Conservation (phyloP, 1,140 invertebrate genomes). For the Melipona quadrifasciata region DNA sequence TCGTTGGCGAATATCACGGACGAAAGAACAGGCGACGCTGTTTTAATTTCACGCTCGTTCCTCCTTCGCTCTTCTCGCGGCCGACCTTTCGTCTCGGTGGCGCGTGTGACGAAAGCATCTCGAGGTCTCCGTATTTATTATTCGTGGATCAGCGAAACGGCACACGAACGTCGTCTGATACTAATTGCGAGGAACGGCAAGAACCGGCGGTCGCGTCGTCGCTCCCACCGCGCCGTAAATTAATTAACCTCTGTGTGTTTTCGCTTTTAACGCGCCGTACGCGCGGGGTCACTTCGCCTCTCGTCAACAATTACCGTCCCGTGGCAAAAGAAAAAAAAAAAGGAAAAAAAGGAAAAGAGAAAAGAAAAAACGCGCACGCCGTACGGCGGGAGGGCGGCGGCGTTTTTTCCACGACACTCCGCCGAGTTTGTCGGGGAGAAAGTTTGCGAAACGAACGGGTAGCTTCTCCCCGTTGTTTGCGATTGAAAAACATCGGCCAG, state of each 20-base stretch:
- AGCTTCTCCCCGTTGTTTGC: not conserved
- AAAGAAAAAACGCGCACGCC: not conserved
- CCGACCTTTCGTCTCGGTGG: not conserved
- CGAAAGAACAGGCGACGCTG: not conserved
- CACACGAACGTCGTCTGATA: constrained; percentile 56
- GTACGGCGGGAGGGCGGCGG: not conserved
- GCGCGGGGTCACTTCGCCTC: not conserved
- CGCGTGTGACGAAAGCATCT: constrained; percentile 36
- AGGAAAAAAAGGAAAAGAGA: no score
- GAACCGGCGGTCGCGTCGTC: constrained; percentile 38
- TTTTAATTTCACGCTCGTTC: constrained; percentile 55
- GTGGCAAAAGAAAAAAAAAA: not conserved
- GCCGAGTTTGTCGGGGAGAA: not conserved
- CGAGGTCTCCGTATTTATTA: constrained; percentile 46
- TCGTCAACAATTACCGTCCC: constrained; percentile 44
- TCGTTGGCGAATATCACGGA: constrained; percentile 3
- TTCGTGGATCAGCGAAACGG: constrained; percentile 58
- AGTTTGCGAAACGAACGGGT: not conserved
- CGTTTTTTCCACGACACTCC: not conserved
- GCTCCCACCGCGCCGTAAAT: constrained; percentile 50
- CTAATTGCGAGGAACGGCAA: constrained; percentile 58
- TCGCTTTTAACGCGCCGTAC: constrained; percentile 41
- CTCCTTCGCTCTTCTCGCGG: not conserved
- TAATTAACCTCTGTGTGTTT: constrained; percentile 58
- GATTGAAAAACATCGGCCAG: not conserved